These are phyloP conservation scores for Neosalanx taihuensis DNA, from an alignment of 2,797 vertebrate genomes.

Conservation along the genomic window DNA sequence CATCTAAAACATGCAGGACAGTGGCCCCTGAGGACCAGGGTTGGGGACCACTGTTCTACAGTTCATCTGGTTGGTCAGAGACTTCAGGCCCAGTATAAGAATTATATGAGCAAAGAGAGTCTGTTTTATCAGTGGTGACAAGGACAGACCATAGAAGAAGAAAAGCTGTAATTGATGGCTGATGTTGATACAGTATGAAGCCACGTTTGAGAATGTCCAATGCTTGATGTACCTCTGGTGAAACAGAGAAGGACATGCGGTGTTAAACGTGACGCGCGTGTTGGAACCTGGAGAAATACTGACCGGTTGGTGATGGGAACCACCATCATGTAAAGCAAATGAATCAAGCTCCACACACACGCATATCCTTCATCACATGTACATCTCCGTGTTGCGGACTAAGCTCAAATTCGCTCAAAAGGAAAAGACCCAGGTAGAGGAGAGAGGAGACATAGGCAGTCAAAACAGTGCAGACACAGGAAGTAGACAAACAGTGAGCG, in stretches of 20 bases:
- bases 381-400: no score
- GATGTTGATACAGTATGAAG: background rate
- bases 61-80: background rate
- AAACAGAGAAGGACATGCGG: no score
- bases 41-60: background rate
- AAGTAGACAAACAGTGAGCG: background rate
- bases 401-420: background rate
- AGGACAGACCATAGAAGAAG: background rate
- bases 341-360: conserved; percentile 20
- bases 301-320: no score
- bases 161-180: background rate
- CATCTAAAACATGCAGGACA: no score
- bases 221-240: no score
- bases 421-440: background rate
- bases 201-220: background rate
- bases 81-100: background rate
- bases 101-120: background rate
- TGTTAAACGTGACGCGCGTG: background rate
- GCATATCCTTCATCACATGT: background rate
- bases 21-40: no score
- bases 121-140: background rate
- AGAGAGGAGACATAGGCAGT: background rate
- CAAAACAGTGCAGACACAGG: background rate
- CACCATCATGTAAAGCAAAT: no score
- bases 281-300: background rate